Percentiles rank a stretch among this genome's conserved stretches.
phyloP scores from a whole-genome alignment of 2,888 invertebrate species.

The Drosophila paramelanica region DNA sequence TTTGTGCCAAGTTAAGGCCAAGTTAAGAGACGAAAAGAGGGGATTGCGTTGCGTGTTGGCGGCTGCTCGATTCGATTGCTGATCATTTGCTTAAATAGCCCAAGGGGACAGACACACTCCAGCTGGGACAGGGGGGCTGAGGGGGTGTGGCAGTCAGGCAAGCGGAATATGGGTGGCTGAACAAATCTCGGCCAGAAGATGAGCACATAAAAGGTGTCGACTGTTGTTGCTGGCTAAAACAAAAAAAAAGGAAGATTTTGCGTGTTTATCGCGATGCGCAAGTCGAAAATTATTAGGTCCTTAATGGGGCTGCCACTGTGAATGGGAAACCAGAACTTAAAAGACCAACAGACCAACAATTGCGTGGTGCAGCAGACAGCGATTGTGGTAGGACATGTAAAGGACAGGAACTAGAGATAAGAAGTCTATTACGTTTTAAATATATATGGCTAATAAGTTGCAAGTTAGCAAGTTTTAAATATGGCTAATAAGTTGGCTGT shows the following conservation, averaged over 20 bases:
- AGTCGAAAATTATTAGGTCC: constrained; percentile 57
- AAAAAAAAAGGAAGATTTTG: constrained; percentile 49
- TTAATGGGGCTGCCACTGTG: constrained; percentile 38
- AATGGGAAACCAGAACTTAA: background rate
- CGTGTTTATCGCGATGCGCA: constrained; percentile 76
- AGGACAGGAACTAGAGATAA: no score
- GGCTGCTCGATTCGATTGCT: constrained; percentile 49
- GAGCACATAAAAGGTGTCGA: constrained; percentile 42
- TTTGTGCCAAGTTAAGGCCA: constrained; percentile 26
- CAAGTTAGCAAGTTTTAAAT: no score
- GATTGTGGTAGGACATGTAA: no score
- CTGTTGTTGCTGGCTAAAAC: background rate
- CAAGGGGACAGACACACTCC: constrained; percentile 62
- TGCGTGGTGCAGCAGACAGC: constrained; percentile 9
- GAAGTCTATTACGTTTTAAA: no score
- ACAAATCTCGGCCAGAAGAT: constrained; percentile 52
- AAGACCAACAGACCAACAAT: background rate
- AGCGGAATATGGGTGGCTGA: constrained; percentile 66
- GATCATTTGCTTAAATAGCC: constrained; percentile 81
- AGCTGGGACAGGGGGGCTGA: constrained; percentile 15
- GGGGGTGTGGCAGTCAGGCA: constrained; percentile 58
- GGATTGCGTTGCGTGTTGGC: constrained; percentile 64
- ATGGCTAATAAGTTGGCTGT: no score
- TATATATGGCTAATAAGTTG: no score
- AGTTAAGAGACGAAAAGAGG: background rate